Evolutionary conservation across 2,888 invertebrate species (phyloP), one percentile per base, ranked within the genome.

Genomic region (Chalcosyrphus nemorum): DNA sequence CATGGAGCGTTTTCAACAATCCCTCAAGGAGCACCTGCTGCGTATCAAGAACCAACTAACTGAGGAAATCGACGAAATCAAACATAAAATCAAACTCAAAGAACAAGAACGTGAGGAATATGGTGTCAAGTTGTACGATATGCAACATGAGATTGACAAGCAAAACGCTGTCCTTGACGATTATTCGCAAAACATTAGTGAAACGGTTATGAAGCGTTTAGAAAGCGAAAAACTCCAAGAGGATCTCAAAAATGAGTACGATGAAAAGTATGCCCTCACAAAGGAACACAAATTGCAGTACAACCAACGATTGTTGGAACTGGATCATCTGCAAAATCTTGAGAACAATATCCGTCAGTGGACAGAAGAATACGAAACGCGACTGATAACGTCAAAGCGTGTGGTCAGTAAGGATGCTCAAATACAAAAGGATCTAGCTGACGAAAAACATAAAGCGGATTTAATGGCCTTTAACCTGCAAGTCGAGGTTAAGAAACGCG

Each of bases 1-100:
- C 56, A 94, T 96, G 93, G 93, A 93, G 87, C 93, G 93, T 87
- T 96, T 96, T 91, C 96, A 96, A 92, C 92, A 93, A 81, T 93
- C 95, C 0, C 92, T 96, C 1, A 94, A 93, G 86, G 92, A 93
- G 41, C 95, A 95, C 89, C 92, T 96, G 0, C 88, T 93, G 52
- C 93, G 93, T 66, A 94, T 95, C 84, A 94, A 95, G 87, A 92
- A 93, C 17, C 93, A 94, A 68, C 92, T 96, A 0, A 92, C 93
- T 50, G 93, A 94, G 75, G 95, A 96, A 89, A 94, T 96, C 63
- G 89, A 92, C 1, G 94, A 95, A 86, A 92, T 95, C 88, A 95
- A 95, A 91, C 89, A 91, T 81, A 86, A 88, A 21, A 88, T 89
- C 4, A 89, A 90, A 54, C 57, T 72, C 0, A 90, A 90, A 56